These are phyloP conservation scores for Proisotoma minuta DNA, from an alignment of 2,888 invertebrate genomes.

Conservation along the genomic window DNA sequence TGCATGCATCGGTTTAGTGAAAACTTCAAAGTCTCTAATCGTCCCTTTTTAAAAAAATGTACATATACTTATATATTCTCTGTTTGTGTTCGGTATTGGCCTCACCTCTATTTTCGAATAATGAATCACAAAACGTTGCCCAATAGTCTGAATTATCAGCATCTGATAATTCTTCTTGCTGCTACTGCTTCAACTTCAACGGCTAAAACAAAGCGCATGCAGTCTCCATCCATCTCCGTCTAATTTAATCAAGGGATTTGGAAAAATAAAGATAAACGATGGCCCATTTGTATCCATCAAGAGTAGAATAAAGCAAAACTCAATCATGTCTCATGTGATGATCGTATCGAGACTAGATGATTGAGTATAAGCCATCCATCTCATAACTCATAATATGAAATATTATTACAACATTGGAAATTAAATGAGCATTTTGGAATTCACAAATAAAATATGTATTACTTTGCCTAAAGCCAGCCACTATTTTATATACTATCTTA, in stretches of 20 bases:
- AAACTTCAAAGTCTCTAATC: no score
- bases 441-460: not conserved
- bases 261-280: conserved; percentile 21
- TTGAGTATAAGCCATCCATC: conserved; percentile 5
- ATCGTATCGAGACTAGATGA: conserved; percentile 17
- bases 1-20: conserved; percentile 13
- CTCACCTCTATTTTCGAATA: no score
- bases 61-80: no score
- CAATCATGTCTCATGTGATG: conserved; percentile 17
- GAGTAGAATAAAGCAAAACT: conserved; percentile 15
- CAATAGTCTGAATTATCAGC: no score
- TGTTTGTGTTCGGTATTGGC: no score
- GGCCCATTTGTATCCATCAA: conserved; percentile 19
- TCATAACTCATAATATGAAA: conserved; percentile 10
- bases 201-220: no score
- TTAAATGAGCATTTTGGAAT: not conserved
- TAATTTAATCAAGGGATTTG: conserved; percentile 20
- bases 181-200: no score
- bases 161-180: no score
- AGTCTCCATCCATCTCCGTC: conserved; percentile 19
- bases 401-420: not conserved
- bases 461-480: no score
- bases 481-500: no score
- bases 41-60: no score
- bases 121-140: no score